Evolutionary conservation across 2,113 vertebrate species (phyloP).

Genomic region (Ramphastos sulfuratus): DNA sequence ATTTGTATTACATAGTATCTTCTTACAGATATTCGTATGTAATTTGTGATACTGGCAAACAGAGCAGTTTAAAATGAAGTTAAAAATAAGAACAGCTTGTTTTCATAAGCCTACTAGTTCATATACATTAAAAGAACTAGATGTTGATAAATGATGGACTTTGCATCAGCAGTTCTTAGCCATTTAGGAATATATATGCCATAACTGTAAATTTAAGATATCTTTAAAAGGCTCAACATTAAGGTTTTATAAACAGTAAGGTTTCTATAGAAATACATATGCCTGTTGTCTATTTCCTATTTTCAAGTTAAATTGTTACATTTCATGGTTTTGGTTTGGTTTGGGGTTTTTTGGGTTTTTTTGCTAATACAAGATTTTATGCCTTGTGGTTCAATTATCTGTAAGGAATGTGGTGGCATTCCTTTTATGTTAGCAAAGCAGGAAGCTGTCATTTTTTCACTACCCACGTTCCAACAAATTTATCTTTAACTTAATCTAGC

Average conservation of each 20-base stretch:
- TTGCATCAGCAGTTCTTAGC: neutral
- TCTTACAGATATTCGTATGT: neutral
- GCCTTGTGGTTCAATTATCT: neutral
- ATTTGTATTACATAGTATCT: neutral
- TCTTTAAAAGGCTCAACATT: neutral
- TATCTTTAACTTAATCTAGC: neutral
- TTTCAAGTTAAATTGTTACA: neutral
- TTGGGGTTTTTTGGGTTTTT: neutral
- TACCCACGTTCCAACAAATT: neutral
- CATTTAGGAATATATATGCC: neutral
- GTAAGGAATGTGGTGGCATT: neutral
- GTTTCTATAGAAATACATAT: slow-evolving; percentile 63
- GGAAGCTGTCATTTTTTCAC: neutral
- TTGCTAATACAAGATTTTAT: neutral
- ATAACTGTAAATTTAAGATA: neutral
- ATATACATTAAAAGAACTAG: neutral
- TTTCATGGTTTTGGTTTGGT: neutral
- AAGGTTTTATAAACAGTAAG: slow-evolving; percentile 32
- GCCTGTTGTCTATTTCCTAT: neutral
- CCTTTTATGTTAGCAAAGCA: neutral
- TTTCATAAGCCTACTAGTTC: neutral
- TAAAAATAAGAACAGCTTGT: neutral
- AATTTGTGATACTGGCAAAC: neutral
- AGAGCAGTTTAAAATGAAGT: neutral
- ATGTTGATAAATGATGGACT: neutral